phyloP scores from a whole-genome alignment of 2,797 vertebrate genomes.

The Crenichthys baileyi region DNA sequence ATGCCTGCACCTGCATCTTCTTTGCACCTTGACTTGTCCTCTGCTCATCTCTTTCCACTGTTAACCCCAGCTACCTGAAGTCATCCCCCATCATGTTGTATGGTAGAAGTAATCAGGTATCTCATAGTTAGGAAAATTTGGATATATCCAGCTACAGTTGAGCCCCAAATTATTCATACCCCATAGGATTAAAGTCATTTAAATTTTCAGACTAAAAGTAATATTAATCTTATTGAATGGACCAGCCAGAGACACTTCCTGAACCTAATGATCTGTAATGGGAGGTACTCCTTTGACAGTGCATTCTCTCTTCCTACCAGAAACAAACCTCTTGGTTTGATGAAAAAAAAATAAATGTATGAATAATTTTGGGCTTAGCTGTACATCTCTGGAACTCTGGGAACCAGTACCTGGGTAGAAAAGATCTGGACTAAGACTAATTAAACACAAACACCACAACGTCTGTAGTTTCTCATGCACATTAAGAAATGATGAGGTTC shows the following conservation, averaged over 20 bases:
- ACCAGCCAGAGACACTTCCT: neutral
- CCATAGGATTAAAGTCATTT: neutral
- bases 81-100: neutral
- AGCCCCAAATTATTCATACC: neutral
- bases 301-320: neutral
- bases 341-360: neutral
- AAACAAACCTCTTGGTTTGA: neutral
- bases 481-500: neutral
- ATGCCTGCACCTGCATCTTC: neutral
- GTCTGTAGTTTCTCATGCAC: neutral
- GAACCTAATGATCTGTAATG: neutral
- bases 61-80: neutral
- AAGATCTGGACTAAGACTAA: constrained; percentile 8
- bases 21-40: neutral
- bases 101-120: neutral
- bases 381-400: neutral
- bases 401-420: neutral
- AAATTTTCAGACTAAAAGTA: neutral
- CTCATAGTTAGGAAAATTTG: neutral
- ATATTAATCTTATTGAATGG: neutral
- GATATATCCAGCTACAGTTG: neutral
- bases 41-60: neutral
- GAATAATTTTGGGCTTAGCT: neutral
- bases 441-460: neutral
- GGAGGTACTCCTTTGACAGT: neutral